Percentiles rank a stretch among this genome's conserved stretches.
These are phyloP conservation scores for Mayetiola destructor DNA, from an alignment of 2,888 invertebrate genomes.

Conservation along the genomic window DNA sequence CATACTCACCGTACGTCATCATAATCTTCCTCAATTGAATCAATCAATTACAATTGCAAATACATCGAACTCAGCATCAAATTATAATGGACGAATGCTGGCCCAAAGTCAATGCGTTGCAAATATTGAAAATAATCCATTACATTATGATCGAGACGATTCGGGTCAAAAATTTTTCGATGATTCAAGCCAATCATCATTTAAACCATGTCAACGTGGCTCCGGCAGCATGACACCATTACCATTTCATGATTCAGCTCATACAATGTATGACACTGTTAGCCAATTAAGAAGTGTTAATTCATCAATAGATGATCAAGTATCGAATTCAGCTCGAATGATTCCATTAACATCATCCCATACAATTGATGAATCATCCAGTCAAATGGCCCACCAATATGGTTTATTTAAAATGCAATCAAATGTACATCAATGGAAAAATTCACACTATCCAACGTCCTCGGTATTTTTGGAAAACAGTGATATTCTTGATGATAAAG, in stretches of 20 bases:
- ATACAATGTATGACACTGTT: constrained; percentile 28
- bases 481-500: constrained; percentile 33
- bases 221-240: constrained; percentile 36
- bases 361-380: not conserved
- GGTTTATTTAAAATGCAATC: not conserved
- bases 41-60: constrained; percentile 22
- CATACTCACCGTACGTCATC: constrained; percentile 25
- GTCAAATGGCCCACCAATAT: not conserved
- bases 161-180: no score
- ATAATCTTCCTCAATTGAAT: constrained; percentile 14
- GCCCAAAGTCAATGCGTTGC: constrained; percentile 41
- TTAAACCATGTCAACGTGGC: constrained; percentile 35
- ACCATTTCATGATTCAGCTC: constrained; percentile 33
- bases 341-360: not conserved
- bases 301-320: constrained; percentile 14
- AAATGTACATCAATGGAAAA: not conserved
- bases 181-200: constrained; percentile 35
- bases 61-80: constrained; percentile 28
- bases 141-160: constrained; percentile 35
- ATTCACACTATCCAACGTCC: constrained; percentile 29
- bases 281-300: constrained; percentile 25
- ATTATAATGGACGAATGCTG: not conserved
- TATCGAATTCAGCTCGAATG: constrained; percentile 6
- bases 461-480: constrained; percentile 36
- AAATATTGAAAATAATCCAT: constrained; percentile 45